Percentiles rank a stretch among this genome's conserved stretches.
Evolutionary conservation across 1,140 invertebrate genomes (phyloP).

Genomic region (Drosophila triauraria): DNA sequence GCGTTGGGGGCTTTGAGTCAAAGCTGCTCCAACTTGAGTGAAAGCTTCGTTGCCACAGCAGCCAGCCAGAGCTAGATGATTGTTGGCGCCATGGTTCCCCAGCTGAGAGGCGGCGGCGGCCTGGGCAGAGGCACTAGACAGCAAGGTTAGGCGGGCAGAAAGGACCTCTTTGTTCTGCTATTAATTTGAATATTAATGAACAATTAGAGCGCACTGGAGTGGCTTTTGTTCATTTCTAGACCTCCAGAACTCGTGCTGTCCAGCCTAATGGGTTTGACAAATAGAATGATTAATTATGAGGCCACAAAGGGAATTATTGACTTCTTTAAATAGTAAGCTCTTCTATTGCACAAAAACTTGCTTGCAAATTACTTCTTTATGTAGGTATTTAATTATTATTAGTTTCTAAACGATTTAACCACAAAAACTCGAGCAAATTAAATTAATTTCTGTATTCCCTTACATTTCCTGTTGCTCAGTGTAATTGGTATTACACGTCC

Average conservation of each 20-base stretch:
- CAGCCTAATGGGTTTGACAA: neutral
- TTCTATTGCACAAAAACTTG: neutral
- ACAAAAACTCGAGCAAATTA: neutral
- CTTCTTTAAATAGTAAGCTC: neutral
- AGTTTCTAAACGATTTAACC: neutral
- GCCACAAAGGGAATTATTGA: neutral
- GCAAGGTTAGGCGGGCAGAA: constrained; percentile 8
- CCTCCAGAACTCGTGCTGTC: neutral
- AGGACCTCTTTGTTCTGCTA: constrained; percentile 14
- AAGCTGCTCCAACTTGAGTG: constrained; percentile 48
- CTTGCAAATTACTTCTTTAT: no score
- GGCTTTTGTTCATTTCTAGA: neutral
- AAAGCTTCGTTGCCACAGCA: constrained; percentile 65
- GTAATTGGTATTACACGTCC: constrained; percentile 40
- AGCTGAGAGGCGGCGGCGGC: constrained; percentile 3
- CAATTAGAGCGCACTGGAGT: neutral
- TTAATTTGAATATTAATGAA: constrained; percentile 48
- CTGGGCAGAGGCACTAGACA: constrained; percentile 42
- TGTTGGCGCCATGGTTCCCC: constrained; percentile 56
- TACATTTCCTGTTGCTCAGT: constrained; percentile 33
- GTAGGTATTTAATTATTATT: no score
- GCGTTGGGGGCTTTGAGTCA: constrained; percentile 22
- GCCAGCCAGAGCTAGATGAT: constrained; percentile 36
- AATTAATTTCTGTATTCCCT: no score
- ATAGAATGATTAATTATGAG: constrained; percentile 12